Evolutionary conservation across 1,140 invertebrate genomes (phyloP).

Genomic region (Drosophila quadrilineata): DNA sequence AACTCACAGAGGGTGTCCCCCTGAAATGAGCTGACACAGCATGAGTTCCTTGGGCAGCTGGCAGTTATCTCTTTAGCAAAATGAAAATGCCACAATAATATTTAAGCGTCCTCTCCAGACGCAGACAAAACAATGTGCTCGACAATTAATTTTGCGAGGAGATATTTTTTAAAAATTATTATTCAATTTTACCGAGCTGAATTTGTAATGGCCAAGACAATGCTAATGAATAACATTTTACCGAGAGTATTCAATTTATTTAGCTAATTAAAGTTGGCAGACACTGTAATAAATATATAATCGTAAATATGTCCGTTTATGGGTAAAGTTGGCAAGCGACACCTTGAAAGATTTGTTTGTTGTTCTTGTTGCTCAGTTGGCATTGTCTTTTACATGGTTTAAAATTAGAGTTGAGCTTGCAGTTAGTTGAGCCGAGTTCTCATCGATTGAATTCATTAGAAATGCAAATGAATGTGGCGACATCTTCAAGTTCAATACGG

Average conservation of each 20-base stretch:
- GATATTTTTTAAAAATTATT: slow-evolving; percentile 17
- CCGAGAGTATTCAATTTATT: no score
- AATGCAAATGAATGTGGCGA: slow-evolving; percentile 61
- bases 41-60: slow-evolving; percentile 18
- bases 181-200: background rate
- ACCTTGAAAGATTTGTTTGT: no score
- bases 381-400: background rate
- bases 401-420: slow-evolving; percentile 14
- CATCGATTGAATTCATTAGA: slow-evolving; percentile 55
- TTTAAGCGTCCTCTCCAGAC: background rate
- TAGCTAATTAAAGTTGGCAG: no score
- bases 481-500: slow-evolving; percentile 71
- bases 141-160: slow-evolving; percentile 23
- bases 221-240: no score
- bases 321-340: no score
- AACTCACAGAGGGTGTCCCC: slow-evolving; percentile 10
- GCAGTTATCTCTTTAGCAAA: background rate
- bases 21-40: slow-evolving; percentile 31
- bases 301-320: no score
- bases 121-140: background rate
- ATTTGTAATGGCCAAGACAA: no score
- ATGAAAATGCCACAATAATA: slow-evolving; percentile 24
- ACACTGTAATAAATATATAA: no score
- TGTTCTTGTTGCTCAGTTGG: no score
- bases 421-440: slow-evolving; percentile 49